These are phyloP conservation scores for Liasis olivaceus DNA, from an alignment of 2,797 vertebrate species.

Conservation along the genomic window DNA sequence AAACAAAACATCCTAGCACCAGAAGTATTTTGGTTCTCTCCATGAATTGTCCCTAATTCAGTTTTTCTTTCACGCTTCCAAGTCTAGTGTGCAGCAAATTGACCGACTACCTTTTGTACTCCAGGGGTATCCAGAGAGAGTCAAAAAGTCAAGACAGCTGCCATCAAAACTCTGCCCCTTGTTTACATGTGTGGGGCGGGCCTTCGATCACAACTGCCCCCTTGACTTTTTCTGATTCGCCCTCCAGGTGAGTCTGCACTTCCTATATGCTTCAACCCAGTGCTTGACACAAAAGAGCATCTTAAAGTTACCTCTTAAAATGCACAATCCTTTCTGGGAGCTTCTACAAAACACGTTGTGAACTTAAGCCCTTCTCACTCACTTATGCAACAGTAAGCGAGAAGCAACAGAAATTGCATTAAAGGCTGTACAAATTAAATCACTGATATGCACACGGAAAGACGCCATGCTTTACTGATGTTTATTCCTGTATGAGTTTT, in stretches of 20 bases:
- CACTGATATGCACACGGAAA: background rate
- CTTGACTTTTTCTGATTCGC: no score
- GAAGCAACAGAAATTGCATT: background rate
- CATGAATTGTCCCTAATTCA: no score
- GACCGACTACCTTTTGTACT: no score
- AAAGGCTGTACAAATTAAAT: background rate
- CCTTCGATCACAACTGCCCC: no score
- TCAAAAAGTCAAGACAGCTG: background rate
- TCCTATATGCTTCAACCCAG: background rate
- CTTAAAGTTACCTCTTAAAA: background rate
- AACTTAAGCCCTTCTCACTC: background rate
- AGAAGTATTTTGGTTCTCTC: no score
- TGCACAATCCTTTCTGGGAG: background rate
- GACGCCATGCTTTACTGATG: background rate
- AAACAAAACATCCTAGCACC: no score
- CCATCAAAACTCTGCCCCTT: no score
- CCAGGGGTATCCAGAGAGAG: background rate
- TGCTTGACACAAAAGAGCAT: background rate
- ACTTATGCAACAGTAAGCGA: background rate
- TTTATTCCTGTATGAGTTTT: background rate
- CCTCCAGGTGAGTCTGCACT: background rate
- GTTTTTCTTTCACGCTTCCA: no score
- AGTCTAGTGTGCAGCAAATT: no score
- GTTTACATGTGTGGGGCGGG: no score
- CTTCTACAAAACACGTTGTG: background rate